These are phyloP conservation scores for Ichneumoninae sp. DNA, from an alignment of 2,888 invertebrate genomes.

Conservation along the genomic window DNA sequence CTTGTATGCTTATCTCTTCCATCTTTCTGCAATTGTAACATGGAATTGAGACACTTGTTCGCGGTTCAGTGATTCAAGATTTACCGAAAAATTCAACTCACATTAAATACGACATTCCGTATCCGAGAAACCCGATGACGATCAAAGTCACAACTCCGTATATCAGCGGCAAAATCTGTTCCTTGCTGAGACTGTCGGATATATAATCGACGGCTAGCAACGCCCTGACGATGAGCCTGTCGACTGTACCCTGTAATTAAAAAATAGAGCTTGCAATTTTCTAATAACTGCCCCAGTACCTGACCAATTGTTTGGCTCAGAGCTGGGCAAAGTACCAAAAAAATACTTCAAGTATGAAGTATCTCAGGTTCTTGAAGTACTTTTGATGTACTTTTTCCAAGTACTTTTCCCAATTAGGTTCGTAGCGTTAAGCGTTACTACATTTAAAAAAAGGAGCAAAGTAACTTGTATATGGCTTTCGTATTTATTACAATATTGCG, in stretches of 20 bases:
- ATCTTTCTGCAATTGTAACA: conserved; percentile 83
- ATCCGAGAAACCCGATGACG: conserved; percentile 92
- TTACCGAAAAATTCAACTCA: conserved; percentile 81
- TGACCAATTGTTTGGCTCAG: background rate
- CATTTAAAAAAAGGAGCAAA: no score
- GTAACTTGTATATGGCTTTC: no score
- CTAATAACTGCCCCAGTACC: background rate
- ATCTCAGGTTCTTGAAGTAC: no score
- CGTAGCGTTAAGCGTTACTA: no score
- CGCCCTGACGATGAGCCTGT: conserved; percentile 88
- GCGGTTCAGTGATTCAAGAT: background rate
- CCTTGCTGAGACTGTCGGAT: conserved; percentile 90
- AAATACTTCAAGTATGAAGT: no score
- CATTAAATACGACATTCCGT: conserved; percentile 94
- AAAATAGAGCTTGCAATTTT: background rate
- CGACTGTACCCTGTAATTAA: conserved; percentile 86
- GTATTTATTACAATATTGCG: no score
- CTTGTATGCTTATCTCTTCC: conserved; percentile 87
- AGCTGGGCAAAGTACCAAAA: no score
- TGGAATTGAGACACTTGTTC: background rate
- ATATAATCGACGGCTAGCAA: conserved; percentile 90
- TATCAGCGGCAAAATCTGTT: conserved; percentile 91
- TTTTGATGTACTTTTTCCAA: no score
- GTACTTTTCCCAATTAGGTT: no score
- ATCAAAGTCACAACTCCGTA: conserved; percentile 92